Conservation (phyloP, 2,888 invertebrate genomes). For the Liposcelis brunnea region DNA sequence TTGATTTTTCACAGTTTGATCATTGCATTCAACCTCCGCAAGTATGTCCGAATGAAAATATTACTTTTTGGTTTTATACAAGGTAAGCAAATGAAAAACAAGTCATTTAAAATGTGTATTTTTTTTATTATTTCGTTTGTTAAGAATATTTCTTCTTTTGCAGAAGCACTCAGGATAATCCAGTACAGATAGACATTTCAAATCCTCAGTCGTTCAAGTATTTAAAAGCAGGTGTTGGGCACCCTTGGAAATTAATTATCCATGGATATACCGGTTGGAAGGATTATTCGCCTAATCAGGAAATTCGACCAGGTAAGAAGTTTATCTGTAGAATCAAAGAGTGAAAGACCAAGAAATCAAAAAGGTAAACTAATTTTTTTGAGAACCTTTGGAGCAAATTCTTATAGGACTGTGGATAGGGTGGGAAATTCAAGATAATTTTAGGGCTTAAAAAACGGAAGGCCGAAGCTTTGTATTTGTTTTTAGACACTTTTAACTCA, state of each 20-base stretch:
- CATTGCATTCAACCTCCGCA: conserved; percentile 16
- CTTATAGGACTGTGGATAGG: too few species aligned
- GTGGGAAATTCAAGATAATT: too few species aligned
- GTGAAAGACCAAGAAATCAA: too few species aligned
- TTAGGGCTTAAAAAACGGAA: too few species aligned
- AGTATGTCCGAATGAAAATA: conserved; percentile 38
- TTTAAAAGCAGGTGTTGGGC: conserved; percentile 30
- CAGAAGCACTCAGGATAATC: conserved; percentile 28
- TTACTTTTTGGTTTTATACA: conserved; percentile 44
- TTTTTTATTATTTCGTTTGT: too few species aligned
- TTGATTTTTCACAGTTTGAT: not conserved
- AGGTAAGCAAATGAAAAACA: conserved; percentile 33
- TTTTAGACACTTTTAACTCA: too few species aligned
- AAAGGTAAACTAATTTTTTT: too few species aligned
- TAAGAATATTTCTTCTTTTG: too few species aligned
- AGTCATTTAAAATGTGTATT: too few species aligned
- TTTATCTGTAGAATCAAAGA: too few species aligned
- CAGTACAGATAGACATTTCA: conserved; percentile 28
- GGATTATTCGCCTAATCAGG: conserved; percentile 39
- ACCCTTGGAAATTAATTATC: conserved; percentile 37
- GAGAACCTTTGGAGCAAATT: too few species aligned
- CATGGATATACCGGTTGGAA: conserved; percentile 46
- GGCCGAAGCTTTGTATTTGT: too few species aligned
- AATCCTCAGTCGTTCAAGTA: conserved; percentile 25
- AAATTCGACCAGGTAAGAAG: conserved; percentile 44